phyloP scores from a whole-genome alignment of 2,113 vertebrate genomes.

The Conger conger region DNA sequence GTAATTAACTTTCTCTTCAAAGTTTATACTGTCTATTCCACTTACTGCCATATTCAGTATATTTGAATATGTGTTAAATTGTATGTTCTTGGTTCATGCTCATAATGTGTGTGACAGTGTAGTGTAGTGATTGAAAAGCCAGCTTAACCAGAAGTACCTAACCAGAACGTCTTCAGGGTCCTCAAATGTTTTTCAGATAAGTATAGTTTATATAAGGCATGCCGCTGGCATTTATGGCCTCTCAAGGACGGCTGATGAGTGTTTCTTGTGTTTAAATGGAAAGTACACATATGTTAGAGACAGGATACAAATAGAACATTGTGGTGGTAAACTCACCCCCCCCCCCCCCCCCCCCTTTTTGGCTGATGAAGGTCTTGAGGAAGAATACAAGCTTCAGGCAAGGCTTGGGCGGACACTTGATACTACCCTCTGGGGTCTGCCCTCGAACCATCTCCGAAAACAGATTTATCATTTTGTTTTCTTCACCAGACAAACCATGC shows the following conservation, averaged over 20 bases:
- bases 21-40: too few relatives aligned
- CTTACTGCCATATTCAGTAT: too few relatives aligned
- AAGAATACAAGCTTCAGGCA: neutral
- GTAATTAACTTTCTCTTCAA: neutral
- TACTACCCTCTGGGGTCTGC: neutral
- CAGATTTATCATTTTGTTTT: conserved; percentile 9
- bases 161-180: neutral
- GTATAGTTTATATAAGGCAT: too few relatives aligned
- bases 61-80: neutral
- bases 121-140: neutral
- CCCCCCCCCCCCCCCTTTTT: too few relatives aligned
- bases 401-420: neutral
- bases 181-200: too few relatives aligned
- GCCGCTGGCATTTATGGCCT: neutral
- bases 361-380: neutral
- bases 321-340: too few relatives aligned
- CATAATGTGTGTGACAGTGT: neutral
- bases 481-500: neutral
- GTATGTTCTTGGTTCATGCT: neutral
- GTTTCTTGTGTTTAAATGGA: neutral
- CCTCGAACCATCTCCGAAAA: neutral
- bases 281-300: too few relatives aligned
- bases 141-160: too few relatives aligned
- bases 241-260: neutral
- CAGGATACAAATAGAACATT: too few relatives aligned